A percentile compares a stretch with the other conserved stretches of the same genome.
These are phyloP conservation scores for Tringa solitaria DNA, from an alignment of 2,113 vertebrate species.

Conservation along the genomic window DNA sequence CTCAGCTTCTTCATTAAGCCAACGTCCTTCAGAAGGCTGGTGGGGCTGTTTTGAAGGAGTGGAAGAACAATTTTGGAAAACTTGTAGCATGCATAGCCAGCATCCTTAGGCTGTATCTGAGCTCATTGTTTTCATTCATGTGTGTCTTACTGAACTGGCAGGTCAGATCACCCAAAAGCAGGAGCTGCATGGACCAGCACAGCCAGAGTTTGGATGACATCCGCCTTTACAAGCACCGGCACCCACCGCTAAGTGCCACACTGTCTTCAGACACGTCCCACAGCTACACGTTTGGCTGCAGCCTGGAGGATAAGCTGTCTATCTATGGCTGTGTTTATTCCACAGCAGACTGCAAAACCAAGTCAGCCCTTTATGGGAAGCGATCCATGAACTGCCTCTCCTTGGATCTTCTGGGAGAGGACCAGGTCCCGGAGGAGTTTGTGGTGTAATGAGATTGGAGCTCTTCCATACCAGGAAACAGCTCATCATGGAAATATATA, in stretches of 20 bases:
- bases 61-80: background rate
- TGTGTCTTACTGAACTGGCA: slow-evolving; percentile 48
- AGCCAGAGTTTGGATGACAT: slow-evolving; percentile 82
- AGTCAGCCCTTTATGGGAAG: slow-evolving; percentile 78
- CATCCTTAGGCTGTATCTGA: background rate
- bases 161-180: slow-evolving; percentile 50
- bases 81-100: background rate
- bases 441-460: slow-evolving; percentile 72
- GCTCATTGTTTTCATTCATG: background rate
- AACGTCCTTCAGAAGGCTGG: background rate
- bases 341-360: slow-evolving; percentile 71
- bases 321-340: slow-evolving; percentile 66
- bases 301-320: slow-evolving; percentile 62
- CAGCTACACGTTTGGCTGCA: slow-evolving; percentile 78
- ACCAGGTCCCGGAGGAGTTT: slow-evolving; percentile 79
- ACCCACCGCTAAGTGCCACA: slow-evolving; percentile 35
- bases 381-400: slow-evolving; percentile 81
- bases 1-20: background rate
- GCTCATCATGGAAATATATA: slow-evolving; percentile 43
- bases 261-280: slow-evolving; percentile 75
- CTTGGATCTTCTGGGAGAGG: slow-evolving; percentile 79
- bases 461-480: background rate
- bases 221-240: slow-evolving; percentile 58
- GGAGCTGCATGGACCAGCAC: slow-evolving; percentile 65
- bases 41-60: background rate